Conservation (phyloP, 2,888 invertebrate genomes). For the Pristionchus fissidentatus region DNA sequence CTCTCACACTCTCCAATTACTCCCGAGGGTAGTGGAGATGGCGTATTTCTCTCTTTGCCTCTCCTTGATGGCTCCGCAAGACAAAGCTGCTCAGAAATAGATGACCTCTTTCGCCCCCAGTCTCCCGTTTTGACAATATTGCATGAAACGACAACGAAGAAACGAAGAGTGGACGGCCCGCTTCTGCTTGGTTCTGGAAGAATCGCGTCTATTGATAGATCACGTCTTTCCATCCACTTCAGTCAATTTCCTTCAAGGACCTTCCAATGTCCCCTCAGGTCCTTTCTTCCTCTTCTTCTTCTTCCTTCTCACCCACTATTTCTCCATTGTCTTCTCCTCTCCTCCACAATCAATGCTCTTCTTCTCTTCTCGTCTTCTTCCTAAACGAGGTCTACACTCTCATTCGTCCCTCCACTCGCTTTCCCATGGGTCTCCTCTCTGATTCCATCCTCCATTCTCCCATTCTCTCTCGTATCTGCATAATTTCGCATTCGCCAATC, state of each 20-base stretch:
- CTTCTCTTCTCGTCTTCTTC: background rate
- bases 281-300: conserved; percentile 18
- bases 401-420: conserved; percentile 9
- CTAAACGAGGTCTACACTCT: conserved; percentile 18
- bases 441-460: conserved; percentile 18
- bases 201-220: background rate
- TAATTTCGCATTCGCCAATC: background rate
- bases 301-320: background rate
- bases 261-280: background rate
- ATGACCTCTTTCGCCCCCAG: conserved; percentile 28
- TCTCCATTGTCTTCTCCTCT: background rate
- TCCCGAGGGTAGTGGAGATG: background rate
- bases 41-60: background rate
- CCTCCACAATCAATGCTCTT: conserved; percentile 36
- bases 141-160: no score
- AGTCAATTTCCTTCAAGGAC: background rate
- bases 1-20: conserved; percentile 25
- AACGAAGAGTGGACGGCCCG: no score
- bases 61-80: background rate
- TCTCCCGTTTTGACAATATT: no score
- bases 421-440: conserved; percentile 37
- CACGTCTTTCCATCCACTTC: background rate
- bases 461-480: background rate
- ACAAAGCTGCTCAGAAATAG: conserved; percentile 36
- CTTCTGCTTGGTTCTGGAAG: background rate